Base-by-base conservation (phyloP, 2,888 invertebrate species). In the Rotaria macrura region DNA sequence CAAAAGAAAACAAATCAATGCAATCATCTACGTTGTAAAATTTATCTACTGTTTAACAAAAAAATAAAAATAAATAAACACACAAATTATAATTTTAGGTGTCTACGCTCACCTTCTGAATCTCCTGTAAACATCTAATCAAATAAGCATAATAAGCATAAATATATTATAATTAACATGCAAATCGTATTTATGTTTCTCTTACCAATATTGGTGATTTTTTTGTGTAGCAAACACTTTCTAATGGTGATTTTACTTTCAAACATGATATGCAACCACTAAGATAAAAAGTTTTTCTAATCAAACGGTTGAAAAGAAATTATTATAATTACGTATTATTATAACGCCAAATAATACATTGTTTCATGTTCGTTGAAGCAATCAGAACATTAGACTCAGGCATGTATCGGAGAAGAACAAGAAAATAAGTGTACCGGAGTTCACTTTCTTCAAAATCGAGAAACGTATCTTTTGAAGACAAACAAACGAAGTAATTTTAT, bases 271-370 rank as follows among this genome's bases (percentile, higher is more conserved):
- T 88, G 88, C 90, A 90, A 6, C 90, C 90, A 25, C 89, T 65
- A 65, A 34, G 29, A 65, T 17, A 65, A 6, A 65, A 65, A 65
- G 52, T 4, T 20, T 29, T 4, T 29, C 29, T 17, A 29, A 65
- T 65, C 6, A 65, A 29, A 17, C 2, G n/a, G 17, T 38, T 38
- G 65, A 65, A 34, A 34, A 38, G 2, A 34, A 20, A 34, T 9
- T 34, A 65, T 34, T 5, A 12, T 17, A 65, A 38, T 65, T 34
- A 65, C 65, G 34, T 86, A 0, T 89, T 87, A 85, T 90, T 90
- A 87, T 90, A 91, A 87, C 90, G 90, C 90, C 90, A 91, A 29
- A 89, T 89, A 83, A 90, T 88, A 55, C 90, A 85, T 86, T 90
- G 89, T n/a, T 90, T 87, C 84, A 90, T 86, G 86, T 89, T 90